Percentiles rank a stretch among this genome's conserved stretches.
phyloP scores from a whole-genome alignment of 2,888 invertebrate species.

The Notodonta dromedarius region DNA sequence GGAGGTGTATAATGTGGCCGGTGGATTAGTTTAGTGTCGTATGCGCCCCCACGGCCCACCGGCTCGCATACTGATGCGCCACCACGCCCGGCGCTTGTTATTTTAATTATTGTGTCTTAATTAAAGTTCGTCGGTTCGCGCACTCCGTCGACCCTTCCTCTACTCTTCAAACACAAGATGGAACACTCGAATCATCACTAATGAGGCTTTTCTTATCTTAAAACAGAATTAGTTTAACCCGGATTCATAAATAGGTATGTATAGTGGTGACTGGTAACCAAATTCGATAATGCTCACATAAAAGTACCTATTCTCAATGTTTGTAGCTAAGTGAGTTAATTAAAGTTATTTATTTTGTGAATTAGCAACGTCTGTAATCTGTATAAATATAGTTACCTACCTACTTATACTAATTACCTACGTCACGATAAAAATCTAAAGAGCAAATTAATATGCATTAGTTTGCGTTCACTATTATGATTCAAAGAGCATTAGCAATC shows the following conservation, averaged over 20 bases:
- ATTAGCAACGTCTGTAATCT: conserved; percentile 11
- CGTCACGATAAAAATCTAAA: conserved; percentile 28
- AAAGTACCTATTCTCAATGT: no score
- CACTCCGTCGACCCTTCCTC: conserved; percentile 21
- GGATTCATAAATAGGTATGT: no score
- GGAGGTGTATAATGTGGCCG: conserved; percentile 4
- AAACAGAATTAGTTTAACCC: background rate
- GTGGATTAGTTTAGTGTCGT: conserved; percentile 56
- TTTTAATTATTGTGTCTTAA: conserved; percentile 79
- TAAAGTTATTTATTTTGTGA: background rate
- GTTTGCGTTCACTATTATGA: conserved; percentile 14
- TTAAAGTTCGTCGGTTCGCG: conserved; percentile 55
- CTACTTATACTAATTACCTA: conserved; percentile 9
- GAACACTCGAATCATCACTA: background rate
- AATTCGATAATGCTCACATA: no score
- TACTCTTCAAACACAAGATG: conserved; percentile 8
- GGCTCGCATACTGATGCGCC: conserved; percentile 66
- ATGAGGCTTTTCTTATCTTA: conserved; percentile 1
- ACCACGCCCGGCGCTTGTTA: conserved; percentile 62
- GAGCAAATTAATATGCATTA: conserved; percentile 31
- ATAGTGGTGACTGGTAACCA: no score
- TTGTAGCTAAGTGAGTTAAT: no score
- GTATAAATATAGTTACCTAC: no score
- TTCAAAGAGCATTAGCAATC: conserved; percentile 14
- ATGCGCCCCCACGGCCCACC: conserved; percentile 72